phyloP scores from a whole-genome alignment of 1,140 invertebrate genomes.

The Brachystomella parvula region DNA sequence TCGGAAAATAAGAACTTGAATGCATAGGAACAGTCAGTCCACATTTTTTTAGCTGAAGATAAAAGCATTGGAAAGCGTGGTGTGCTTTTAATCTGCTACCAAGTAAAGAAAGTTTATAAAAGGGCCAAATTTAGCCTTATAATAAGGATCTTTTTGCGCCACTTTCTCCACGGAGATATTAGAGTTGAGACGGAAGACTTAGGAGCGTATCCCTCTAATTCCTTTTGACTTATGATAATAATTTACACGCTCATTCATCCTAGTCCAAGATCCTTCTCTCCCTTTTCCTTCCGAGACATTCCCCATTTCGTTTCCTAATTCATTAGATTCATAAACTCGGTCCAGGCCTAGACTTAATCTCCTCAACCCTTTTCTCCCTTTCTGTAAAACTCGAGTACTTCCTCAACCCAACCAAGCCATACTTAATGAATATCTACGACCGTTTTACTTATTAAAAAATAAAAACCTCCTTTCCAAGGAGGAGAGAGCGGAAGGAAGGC shows the following conservation, averaged over 20 bases:
- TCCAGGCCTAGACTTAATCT: too few species aligned
- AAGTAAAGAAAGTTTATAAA: too few species aligned
- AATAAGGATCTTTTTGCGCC: too few species aligned
- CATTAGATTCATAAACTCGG: neutral
- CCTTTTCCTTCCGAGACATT: neutral
- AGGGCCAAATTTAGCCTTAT: too few species aligned
- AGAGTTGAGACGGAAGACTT: too few species aligned
- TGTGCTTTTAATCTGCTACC: too few species aligned
- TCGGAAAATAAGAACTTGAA: too few species aligned
- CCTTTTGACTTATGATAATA: constrained; percentile 10
- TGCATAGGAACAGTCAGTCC: too few species aligned
- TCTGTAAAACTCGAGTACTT: neutral
- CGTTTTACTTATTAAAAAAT: neutral
- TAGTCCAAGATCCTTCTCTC: neutral
- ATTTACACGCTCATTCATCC: neutral
- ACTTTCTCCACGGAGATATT: too few species aligned
- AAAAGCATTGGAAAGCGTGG: too few species aligned
- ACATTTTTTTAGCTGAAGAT: too few species aligned
- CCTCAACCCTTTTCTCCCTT: neutral
- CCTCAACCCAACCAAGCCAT: neutral
- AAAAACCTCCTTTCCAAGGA: neutral
- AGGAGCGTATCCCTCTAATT: neutral
- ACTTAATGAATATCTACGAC: neutral
- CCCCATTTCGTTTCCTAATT: neutral
- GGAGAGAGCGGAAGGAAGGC: too few species aligned